Conservation (phyloP, 2,888 invertebrate species). For the Aphidius colemani region DNA sequence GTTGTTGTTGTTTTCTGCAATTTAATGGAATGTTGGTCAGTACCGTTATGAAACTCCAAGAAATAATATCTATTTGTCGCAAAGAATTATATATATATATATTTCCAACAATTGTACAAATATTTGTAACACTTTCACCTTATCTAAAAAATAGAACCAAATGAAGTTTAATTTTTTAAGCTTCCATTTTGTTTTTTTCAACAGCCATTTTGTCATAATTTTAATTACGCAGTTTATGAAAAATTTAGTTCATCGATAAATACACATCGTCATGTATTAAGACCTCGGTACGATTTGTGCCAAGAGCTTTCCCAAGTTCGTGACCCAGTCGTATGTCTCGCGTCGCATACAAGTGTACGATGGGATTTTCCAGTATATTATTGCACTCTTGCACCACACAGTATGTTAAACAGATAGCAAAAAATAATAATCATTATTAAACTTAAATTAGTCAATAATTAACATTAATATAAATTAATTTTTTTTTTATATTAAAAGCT, state of each 20-base stretch:
- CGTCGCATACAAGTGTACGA: background rate
- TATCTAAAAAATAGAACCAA: too few species aligned
- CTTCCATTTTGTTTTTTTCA: too few species aligned
- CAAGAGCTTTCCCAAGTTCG: constrained; percentile 34
- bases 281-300: constrained; percentile 27
- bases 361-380: constrained; percentile 10
- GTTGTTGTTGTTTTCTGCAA: constrained; percentile 21
- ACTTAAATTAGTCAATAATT: too few species aligned
- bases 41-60: constrained; percentile 56
- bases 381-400: too few species aligned
- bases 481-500: too few species aligned
- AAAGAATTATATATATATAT: background rate
- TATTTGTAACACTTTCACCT: constrained; percentile 16
- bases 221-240: too few species aligned
- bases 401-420: too few species aligned
- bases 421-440: too few species aligned
- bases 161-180: too few species aligned
- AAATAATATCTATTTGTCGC: constrained; percentile 43
- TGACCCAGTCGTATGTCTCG: constrained; percentile 27
- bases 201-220: too few species aligned
- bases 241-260: background rate
- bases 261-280: background rate
- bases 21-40: constrained; percentile 53
- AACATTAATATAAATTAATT: too few species aligned
- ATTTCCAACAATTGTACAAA: background rate